Evolutionary conservation across 2,797 vertebrate genomes (phyloP), one percentile per base, ranked within the genome.

Genomic region (Oreochromis grahami): DNA sequence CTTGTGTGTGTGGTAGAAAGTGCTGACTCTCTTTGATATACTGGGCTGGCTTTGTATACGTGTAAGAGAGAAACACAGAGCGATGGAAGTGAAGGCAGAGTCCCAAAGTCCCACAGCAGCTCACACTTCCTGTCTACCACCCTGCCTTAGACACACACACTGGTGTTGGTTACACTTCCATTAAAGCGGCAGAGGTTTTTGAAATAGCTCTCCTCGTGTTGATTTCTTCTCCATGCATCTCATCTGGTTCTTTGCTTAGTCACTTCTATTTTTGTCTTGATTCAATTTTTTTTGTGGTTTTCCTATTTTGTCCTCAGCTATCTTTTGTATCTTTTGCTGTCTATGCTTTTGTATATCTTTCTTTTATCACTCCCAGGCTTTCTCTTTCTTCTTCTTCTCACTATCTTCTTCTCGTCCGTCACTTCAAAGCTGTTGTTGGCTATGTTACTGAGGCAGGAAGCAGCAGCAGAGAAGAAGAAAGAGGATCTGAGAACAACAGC

Each of bases 81-180:
- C 68, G 80, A 84, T 79, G 72, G 82, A 82, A 82, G 53, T 53
- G 76, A 51, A 51, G 19, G 76, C 81, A 63, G 68, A 81, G 51
- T 91, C 84, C 79, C 87, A 82, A 48, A 90, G 87, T 88, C 89
- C 84, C 90, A 80, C 65, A 85, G 84, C 84, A 84, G 83, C 86
- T 84, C 77, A 81, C 82, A 87, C 85, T 89, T 93, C 87, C 90
- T 89, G 89, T 87, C 87, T 79, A 80, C 84, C 86, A 79, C 82
- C 52, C 87, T 87, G 60, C 15, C 53, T 80, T 77, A 32, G 34
- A 83, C 38, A 78, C 76, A 63, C 65, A 53, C 76, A 51, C 38
- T 45, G 55, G 84, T 91, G 70, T 91, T 85, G 82, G 79, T 89
- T 92, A 88, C 87, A 87, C 52, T 87, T 88, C 21, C 89, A 87